Evolutionary conservation across 64 coral and sea anemone species (phyloP).

Genomic region (Dendronephthya gigantea): DNA sequence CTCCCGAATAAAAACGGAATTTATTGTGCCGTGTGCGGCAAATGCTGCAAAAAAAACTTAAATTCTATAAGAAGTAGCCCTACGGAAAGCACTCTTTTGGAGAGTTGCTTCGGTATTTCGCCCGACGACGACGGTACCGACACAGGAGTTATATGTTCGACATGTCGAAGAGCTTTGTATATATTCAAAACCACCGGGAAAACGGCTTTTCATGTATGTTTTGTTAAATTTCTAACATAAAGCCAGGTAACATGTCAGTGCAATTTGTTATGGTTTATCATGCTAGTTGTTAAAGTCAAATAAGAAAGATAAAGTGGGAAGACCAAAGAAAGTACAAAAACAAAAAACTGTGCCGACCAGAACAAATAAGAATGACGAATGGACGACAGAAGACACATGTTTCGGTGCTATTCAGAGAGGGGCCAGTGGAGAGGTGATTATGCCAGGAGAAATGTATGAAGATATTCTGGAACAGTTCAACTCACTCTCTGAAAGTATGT

Average conservation of each 20-base stretch:
- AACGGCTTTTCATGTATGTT: background rate
- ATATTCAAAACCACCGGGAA: background rate
- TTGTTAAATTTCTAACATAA: background rate
- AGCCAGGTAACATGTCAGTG: background rate
- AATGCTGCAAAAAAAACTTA: background rate
- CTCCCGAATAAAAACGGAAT: background rate
- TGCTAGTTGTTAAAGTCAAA: background rate
- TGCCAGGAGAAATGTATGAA: background rate
- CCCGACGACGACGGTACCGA: background rate
- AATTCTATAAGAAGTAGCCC: background rate
- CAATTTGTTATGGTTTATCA: background rate
- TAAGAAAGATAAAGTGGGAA: background rate
- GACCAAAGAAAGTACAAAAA: background rate
- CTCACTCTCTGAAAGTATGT: background rate
- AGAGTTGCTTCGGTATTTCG: constrained; percentile 11
- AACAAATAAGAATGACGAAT: background rate
- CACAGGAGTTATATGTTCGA: background rate
- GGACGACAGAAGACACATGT: background rate
- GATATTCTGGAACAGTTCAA: background rate
- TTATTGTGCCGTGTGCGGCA: background rate
- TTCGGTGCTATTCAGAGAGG: background rate
- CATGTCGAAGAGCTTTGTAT: background rate
- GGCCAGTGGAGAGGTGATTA: background rate
- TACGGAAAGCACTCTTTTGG: background rate
- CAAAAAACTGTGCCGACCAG: background rate